Evolutionary conservation across 2,113 vertebrate species (phyloP).

Genomic region (Sorex araneus): DNA sequence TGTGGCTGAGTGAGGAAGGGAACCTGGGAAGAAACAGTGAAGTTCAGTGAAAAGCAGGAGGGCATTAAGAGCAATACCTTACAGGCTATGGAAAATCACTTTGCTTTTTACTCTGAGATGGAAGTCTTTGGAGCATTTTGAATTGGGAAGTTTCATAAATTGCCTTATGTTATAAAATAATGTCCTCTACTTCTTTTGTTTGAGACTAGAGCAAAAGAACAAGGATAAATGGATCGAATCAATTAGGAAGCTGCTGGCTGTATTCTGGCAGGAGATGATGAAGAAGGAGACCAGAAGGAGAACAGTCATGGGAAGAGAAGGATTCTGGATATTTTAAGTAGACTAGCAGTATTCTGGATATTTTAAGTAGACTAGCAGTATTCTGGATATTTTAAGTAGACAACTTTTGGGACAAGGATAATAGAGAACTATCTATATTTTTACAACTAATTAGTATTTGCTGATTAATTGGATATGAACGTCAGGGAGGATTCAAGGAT

Average conservation of each 20-base stretch:
- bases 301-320: not conserved
- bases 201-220: conserved; percentile 1
- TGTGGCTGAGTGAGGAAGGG: not conserved
- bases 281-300: not conserved
- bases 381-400: conserved; percentile 11
- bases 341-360: not conserved
- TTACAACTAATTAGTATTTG: too few species aligned
- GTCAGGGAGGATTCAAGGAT: not conserved
- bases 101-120: not conserved
- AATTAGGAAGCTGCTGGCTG: not conserved
- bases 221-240: not conserved
- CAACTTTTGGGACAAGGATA: too few species aligned
- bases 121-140: not conserved
- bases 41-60: not conserved
- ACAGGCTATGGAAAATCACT: too few species aligned
- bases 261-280: not conserved
- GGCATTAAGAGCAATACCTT: accelerated
- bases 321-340: conserved; percentile 9
- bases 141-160: not conserved
- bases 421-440: too few species aligned
- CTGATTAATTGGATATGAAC: not conserved
- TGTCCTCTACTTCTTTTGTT: not conserved
- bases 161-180: conserved; percentile 32
- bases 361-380: not conserved
- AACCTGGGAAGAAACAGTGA: not conserved